Evolutionary conservation across 2,888 invertebrate genomes (phyloP).

Genomic region (Eilema griseolum): DNA sequence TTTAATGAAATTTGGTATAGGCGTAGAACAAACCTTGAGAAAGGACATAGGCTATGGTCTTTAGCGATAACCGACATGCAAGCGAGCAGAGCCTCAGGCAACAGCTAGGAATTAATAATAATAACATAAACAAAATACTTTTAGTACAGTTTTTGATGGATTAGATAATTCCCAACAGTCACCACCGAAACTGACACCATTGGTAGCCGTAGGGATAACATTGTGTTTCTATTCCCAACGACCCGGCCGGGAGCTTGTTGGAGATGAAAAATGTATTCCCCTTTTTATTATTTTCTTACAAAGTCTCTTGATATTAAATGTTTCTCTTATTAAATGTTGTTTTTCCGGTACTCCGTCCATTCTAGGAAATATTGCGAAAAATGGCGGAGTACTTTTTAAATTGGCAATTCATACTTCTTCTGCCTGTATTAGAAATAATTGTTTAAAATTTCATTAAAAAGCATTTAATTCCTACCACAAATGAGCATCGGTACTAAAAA

Average conservation of each 20-base stretch:
- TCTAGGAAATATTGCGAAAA: not conserved
- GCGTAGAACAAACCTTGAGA: too few relatives aligned
- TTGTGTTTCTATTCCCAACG: constrained; percentile 1
- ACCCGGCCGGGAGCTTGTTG: not conserved
- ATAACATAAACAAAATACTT: too few relatives aligned
- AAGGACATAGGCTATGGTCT: too few relatives aligned
- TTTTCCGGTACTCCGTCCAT: not conserved
- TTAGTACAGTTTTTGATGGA: not conserved
- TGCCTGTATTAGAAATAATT: not conserved
- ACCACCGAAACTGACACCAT: not conserved
- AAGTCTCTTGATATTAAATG: not conserved
- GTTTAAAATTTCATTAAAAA: too few relatives aligned
- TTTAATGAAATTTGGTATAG: too few relatives aligned
- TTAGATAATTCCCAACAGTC: not conserved
- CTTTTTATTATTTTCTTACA: not conserved
- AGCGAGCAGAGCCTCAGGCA: too few relatives aligned
- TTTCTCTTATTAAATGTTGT: not conserved
- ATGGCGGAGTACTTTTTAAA: not conserved
- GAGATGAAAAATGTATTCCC: constrained; percentile 2
- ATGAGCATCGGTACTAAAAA: too few relatives aligned
- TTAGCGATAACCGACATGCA: too few relatives aligned
- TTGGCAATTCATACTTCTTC: not conserved
- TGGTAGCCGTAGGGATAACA: not conserved
- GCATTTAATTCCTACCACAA: too few relatives aligned
- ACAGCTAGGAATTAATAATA: too few relatives aligned